phyloP scores from a whole-genome alignment of 2,888 invertebrate species.

The Tiliacea aurago region DNA sequence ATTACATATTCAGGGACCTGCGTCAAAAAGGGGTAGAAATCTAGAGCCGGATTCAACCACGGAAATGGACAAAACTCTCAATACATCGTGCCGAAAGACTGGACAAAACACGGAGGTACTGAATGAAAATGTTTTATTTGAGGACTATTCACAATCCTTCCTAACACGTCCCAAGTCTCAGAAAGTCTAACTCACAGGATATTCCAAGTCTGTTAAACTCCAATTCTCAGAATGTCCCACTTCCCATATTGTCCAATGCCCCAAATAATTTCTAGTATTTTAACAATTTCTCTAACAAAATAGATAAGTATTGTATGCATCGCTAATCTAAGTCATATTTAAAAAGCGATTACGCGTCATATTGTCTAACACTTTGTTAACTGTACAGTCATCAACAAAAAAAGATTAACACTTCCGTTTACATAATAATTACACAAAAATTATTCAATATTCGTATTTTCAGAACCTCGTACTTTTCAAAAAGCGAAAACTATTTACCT shows the following conservation, averaged over 20 bases:
- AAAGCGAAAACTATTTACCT: too few relatives aligned
- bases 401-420: neutral
- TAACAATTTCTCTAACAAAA: neutral
- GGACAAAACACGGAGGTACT: constrained; percentile 43
- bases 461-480: too few relatives aligned
- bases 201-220: too few relatives aligned
- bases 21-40: constrained; percentile 50
- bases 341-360: neutral
- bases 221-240: neutral
- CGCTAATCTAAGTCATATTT: neutral
- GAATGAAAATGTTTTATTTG: neutral
- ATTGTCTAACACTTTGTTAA: neutral
- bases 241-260: neutral
- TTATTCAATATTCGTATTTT: neutral
- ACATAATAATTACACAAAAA: neutral
- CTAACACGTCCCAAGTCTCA: neutral
- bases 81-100: constrained; percentile 5
- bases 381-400: neutral
- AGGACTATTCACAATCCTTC: neutral
- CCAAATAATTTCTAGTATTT: neutral
- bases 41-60: constrained; percentile 84
- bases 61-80: constrained; percentile 61
- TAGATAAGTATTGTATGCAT: neutral
- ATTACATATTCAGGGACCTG: constrained; percentile 54
- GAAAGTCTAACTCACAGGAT: neutral